A percentile compares a stretch with the other conserved stretches of the same genome.
phyloP scores from a whole-genome alignment of 2,797 vertebrate genomes.

The Cheirogaleus major region DNA sequence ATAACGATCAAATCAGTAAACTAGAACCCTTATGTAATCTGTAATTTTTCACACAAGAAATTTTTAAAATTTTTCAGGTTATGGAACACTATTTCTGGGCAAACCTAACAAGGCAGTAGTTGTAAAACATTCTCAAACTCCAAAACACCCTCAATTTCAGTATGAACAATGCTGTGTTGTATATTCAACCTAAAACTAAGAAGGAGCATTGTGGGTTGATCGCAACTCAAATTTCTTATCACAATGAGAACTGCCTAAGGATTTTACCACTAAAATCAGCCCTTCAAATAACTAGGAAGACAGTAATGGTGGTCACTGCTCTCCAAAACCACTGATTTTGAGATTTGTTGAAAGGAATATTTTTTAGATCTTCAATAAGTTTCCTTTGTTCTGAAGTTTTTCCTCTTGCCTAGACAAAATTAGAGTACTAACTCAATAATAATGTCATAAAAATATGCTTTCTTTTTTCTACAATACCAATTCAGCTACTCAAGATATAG shows the following conservation, averaged over 20 bases:
- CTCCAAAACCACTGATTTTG: conserved; percentile 30
- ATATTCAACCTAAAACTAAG: conserved; percentile 62
- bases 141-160: conserved; percentile 58
- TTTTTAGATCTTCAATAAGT: not conserved
- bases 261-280: conserved; percentile 49
- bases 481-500: not conserved
- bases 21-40: conserved; percentile 50
- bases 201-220: conserved; percentile 58
- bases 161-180: conserved; percentile 69
- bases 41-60: conserved; percentile 62
- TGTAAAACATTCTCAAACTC: conserved; percentile 62
- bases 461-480: not conserved
- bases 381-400: conserved; percentile 44
- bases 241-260: conserved; percentile 41
- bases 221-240: conserved; percentile 67
- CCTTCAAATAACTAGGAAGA: conserved; percentile 13
- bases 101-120: conserved; percentile 71
- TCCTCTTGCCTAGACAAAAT: conserved; percentile 27
- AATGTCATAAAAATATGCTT: not conserved
- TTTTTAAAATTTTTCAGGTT: conserved; percentile 74
- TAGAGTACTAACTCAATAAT: conserved; percentile 26
- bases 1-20: conserved; percentile 62
- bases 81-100: conserved; percentile 62
- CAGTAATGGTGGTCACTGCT: not conserved
- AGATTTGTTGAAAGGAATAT: conserved; percentile 11